Evolutionary conservation across 2,888 invertebrate genomes (phyloP).

Genomic region (Drosophila peninsularis): DNA sequence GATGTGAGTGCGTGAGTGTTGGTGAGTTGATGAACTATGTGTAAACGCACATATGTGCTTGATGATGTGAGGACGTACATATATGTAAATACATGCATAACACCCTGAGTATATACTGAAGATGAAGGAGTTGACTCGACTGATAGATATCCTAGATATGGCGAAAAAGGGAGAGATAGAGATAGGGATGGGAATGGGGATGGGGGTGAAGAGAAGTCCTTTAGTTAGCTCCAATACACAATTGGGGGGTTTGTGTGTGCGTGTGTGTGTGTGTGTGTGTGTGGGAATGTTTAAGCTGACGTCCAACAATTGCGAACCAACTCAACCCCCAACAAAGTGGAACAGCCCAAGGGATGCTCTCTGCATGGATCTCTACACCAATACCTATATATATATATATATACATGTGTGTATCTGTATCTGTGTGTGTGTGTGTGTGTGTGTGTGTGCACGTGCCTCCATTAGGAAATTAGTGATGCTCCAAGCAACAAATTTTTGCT

Average conservation of each 20-base stretch:
- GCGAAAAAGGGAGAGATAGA: background rate
- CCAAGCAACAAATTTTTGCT: constrained; percentile 37
- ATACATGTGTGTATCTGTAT: constrained; percentile 7
- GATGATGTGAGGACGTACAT: constrained; percentile 1
- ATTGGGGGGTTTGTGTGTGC: constrained; percentile 16
- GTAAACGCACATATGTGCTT: constrained; percentile 4
- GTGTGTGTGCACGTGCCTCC: constrained; percentile 22
- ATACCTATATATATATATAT: background rate
- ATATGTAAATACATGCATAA: background rate
- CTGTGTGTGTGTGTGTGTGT: constrained; percentile 9
- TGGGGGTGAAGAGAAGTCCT: background rate
- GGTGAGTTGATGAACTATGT: constrained; percentile 21
- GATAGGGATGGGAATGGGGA: background rate
- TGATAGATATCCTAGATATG: background rate
- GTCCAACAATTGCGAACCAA: background rate
- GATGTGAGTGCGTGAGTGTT: constrained; percentile 15
- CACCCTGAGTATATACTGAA: background rate
- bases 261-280: constrained; percentile 12
- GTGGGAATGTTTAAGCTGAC: constrained; percentile 13
- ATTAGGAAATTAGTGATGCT: constrained; percentile 53
- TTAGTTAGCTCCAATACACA: constrained; percentile 28
- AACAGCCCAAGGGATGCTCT: constrained; percentile 28
- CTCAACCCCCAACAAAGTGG: constrained; percentile 4
- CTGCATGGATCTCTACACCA: constrained; percentile 28
- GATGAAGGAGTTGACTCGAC: background rate